Evolutionary conservation across 2,113 vertebrate species (phyloP).

Genomic region (Phoenicopterus ruber): DNA sequence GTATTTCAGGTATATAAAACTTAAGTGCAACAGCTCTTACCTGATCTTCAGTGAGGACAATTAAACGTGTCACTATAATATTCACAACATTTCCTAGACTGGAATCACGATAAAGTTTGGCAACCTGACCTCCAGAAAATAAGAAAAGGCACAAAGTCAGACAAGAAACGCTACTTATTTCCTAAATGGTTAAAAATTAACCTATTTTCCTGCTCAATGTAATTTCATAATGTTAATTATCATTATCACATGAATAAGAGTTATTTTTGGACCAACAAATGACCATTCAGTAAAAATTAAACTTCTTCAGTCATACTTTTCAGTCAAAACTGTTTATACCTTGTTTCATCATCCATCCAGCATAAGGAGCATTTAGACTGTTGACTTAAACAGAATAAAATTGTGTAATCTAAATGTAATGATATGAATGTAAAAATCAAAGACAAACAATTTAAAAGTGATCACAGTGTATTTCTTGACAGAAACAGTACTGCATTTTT

Average conservation of each 20-base stretch:
- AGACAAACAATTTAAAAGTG: not conserved
- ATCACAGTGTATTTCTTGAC: not conserved
- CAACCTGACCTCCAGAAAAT: conserved; percentile 99
- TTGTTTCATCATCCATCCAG: not conserved
- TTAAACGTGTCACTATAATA: conserved; percentile 97
- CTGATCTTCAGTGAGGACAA: conserved; percentile 98
- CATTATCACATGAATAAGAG: not conserved
- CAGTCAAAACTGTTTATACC: not conserved
- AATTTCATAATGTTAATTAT: not conserved
- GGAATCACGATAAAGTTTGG: conserved; percentile 99
- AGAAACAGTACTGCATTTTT: not conserved
- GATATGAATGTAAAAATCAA: not conserved
- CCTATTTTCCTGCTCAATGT: not conserved
- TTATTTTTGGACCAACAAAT: not conserved
- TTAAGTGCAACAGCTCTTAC: conserved; percentile 71
- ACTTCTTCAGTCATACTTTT: not conserved
- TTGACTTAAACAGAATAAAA: not conserved
- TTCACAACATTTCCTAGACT: conserved; percentile 99
- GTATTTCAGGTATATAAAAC: conserved; percentile 11
- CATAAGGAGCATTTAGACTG: not conserved
- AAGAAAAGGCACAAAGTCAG: conserved; percentile 99
- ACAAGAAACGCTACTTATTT: conserved; percentile 76
- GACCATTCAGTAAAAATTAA: not conserved
- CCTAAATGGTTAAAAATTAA: not conserved
- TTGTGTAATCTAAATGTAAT: not conserved